Conservation (phyloP, 2,113 vertebrate genomes). For the Peromyscus polionotus region DNA sequence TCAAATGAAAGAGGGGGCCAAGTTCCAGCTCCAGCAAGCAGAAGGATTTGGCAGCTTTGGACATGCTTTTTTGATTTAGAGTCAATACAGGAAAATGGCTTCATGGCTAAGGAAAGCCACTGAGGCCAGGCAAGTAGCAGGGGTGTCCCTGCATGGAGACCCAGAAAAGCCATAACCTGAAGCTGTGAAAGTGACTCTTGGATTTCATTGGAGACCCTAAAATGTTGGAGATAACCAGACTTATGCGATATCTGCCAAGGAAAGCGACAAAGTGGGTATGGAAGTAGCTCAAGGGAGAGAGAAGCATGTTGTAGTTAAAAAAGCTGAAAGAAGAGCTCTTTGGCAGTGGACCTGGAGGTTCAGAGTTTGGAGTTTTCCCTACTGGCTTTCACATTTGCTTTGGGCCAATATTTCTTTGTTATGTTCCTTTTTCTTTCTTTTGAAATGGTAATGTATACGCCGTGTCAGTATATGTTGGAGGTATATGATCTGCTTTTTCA, state of each 20-base stretch:
- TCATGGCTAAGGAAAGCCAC: background rate
- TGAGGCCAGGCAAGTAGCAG: background rate
- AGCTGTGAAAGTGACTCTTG: background rate
- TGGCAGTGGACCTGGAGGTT: background rate
- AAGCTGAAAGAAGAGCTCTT: background rate
- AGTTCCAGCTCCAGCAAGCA: background rate
- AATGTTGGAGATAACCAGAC: background rate
- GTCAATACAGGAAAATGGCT: background rate
- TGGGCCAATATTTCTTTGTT: background rate
- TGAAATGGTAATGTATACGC: background rate
- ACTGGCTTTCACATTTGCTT: background rate
- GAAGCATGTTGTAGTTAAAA: background rate
- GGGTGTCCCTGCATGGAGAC: background rate
- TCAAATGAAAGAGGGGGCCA: background rate
- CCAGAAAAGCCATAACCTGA: background rate
- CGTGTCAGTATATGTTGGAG: background rate
- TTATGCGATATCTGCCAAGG: background rate
- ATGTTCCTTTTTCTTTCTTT: background rate
- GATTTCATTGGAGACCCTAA: background rate
- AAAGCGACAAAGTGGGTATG: background rate
- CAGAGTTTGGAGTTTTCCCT: background rate
- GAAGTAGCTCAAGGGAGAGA: background rate
- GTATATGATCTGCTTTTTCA: background rate
- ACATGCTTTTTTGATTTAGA: background rate
- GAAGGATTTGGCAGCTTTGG: background rate